phyloP scores from a whole-genome alignment of 2,888 invertebrate genomes.

The Leptopilina syphax region DNA sequence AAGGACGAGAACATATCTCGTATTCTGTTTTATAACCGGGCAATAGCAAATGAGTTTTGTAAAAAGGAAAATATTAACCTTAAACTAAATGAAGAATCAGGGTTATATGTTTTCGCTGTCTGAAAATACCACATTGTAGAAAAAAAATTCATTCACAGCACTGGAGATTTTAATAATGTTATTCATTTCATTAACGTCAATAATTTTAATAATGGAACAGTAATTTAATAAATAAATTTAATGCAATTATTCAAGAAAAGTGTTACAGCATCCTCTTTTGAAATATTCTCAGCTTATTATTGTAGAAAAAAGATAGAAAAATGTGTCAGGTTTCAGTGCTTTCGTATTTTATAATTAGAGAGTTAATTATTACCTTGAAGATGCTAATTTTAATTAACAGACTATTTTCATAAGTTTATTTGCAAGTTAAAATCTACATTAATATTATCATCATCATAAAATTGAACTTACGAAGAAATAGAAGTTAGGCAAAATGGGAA shows the following conservation, averaged over 20 bases:
- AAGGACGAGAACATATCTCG: background rate
- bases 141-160: no score
- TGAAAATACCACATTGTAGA: background rate
- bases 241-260: no score
- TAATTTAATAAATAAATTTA: no score
- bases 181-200: no score
- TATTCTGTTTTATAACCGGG: conserved; percentile 19
- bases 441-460: no score
- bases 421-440: background rate
- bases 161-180: no score
- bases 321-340: background rate
- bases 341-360: background rate
- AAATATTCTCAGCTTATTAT: no score
- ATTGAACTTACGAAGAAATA: no score
- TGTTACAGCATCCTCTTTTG: no score
- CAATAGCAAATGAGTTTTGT: background rate
- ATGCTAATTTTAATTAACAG: background rate
- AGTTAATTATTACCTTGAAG: background rate
- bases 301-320: no score
- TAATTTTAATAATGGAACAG: no score
- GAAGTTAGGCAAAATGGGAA: no score
- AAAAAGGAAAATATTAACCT: conserved; percentile 2
- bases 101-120: background rate
- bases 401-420: background rate
- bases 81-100: background rate